Evolutionary conservation across 1,140 invertebrate species (phyloP).

Genomic region (Dendrolimus kikuchii): DNA sequence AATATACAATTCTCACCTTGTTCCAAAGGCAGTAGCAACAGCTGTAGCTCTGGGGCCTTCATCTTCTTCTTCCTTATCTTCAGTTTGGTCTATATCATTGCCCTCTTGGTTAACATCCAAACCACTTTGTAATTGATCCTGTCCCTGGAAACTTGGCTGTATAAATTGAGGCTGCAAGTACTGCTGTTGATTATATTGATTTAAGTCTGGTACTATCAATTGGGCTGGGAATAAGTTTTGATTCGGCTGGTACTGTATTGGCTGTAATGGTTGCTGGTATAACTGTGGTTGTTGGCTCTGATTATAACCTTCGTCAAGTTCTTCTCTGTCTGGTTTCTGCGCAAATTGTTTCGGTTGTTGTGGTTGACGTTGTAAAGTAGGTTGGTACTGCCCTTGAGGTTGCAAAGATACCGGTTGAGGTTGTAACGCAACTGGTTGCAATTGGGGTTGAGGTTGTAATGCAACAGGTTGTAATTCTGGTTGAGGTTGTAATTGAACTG

Average conservation of each 20-base stretch:
- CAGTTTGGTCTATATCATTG: constrained; percentile 38
- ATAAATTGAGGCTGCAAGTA: constrained; percentile 11
- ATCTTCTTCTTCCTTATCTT: constrained; percentile 28
- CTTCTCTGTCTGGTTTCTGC: neutral
- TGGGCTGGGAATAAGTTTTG: constrained; percentile 17
- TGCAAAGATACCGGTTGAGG: constrained; percentile 4
- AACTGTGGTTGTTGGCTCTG: constrained; percentile 11
- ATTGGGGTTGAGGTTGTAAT: constrained; percentile 11
- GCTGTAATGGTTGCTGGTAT: constrained; percentile 11
- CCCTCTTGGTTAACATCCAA: constrained; percentile 51
- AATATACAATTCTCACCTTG: constrained; percentile 40
- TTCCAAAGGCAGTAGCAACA: constrained; percentile 54
- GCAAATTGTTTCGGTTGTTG: too few relatives aligned
- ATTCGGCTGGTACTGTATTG: constrained; percentile 20
- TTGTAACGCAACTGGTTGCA: constrained; percentile 20
- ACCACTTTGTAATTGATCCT: constrained; percentile 51
- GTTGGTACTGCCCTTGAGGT: neutral
- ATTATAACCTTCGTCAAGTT: constrained; percentile 1
- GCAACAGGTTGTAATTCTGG: neutral
- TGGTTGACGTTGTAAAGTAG: too few relatives aligned
- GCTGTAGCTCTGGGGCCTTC: constrained; percentile 40
- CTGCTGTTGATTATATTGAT: constrained; percentile 20
- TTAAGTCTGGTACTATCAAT: constrained; percentile 11
- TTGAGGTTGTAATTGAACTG: constrained; percentile 8
- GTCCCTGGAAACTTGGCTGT: constrained; percentile 26